phyloP scores from a whole-genome alignment of 2,888 invertebrate species.

The Panorpa germanica region DNA sequence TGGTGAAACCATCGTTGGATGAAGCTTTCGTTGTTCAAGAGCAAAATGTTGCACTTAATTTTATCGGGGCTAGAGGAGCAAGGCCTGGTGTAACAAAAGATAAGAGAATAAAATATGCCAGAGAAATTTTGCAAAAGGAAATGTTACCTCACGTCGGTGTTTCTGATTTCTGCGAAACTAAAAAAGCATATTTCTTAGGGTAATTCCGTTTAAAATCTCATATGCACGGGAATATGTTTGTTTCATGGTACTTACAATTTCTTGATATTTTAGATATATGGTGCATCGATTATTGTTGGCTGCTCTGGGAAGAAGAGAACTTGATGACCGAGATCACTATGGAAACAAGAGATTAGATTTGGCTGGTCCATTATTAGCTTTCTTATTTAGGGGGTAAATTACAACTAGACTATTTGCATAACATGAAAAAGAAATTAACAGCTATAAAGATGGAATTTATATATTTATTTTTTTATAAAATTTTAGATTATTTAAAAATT shows the following conservation, averaged over 20 bases:
- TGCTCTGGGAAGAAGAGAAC: slow-evolving; percentile 84
- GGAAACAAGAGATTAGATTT: slow-evolving; percentile 96
- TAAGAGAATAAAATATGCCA: slow-evolving; percentile 96
- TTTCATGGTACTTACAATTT: too few relatives aligned
- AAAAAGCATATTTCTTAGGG: slow-evolving; percentile 95
- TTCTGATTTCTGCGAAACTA: slow-evolving; percentile 98
- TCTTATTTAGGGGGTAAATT: slow-evolving; percentile 95
- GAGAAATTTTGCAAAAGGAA: slow-evolving; percentile 99
- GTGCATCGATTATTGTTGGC: slow-evolving; percentile 91
- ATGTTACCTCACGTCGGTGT: slow-evolving; percentile 99
- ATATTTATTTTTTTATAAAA: too few relatives aligned
- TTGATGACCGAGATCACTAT: slow-evolving; percentile 99
- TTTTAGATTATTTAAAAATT: slow-evolving; percentile 83
- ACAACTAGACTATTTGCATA: slow-evolving; percentile 20
- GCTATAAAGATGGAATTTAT: slow-evolving; percentile 5
- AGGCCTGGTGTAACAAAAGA: slow-evolving; percentile 97
- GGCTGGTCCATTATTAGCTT: slow-evolving; percentile 92
- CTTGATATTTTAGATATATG: slow-evolving; percentile 95
- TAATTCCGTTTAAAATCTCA: slow-evolving; percentile 16
- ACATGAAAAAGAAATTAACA: neutral
- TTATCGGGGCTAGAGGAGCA: slow-evolving; percentile 95
- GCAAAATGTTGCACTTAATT: slow-evolving; percentile 95
- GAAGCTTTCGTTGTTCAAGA: slow-evolving; percentile 99
- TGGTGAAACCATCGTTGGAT: slow-evolving; percentile 98
- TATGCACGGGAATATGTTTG: slow-evolving; percentile 1